phyloP scores from a whole-genome alignment of 2,888 invertebrate species.

The Lissocephala sabroskyi region DNA sequence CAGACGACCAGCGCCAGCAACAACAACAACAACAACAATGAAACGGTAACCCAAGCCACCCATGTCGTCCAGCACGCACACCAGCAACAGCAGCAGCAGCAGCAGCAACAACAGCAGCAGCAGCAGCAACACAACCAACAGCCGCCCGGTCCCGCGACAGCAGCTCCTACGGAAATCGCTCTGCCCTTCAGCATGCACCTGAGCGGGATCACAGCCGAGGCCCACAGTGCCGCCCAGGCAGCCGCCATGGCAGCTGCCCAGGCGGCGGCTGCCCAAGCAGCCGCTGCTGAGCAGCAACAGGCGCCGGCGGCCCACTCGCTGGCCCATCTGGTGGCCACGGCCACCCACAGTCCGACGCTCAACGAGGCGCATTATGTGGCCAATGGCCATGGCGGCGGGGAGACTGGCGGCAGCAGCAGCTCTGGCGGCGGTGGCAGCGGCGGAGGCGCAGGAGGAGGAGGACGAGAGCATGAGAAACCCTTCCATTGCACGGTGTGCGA shows the following conservation, averaged over 20 bases:
- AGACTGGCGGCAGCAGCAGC: slow-evolving; percentile 32
- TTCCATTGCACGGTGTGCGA: slow-evolving; percentile 73
- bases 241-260: slow-evolving; percentile 71
- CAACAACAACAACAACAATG: slow-evolving; percentile 54
- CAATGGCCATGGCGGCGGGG: slow-evolving; percentile 55
- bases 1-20: slow-evolving; percentile 53
- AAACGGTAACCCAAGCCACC: slow-evolving; percentile 54
- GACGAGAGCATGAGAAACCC: slow-evolving; percentile 69
- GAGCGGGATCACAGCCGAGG: slow-evolving; percentile 64
- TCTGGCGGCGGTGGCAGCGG: slow-evolving; percentile 30
- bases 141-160: slow-evolving; percentile 40
- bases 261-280: slow-evolving; percentile 70
- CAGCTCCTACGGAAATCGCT: slow-evolving; percentile 64
- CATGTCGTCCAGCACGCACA: slow-evolving; percentile 44
- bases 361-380: slow-evolving; percentile 49
- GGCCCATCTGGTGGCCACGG: slow-evolving; percentile 60
- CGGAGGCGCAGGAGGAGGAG: slow-evolving; percentile 29
- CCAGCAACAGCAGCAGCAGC: slow-evolving; percentile 20
- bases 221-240: slow-evolving; percentile 69
- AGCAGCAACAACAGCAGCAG: slow-evolving; percentile 50
- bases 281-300: slow-evolving; percentile 61
- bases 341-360: slow-evolving; percentile 62
- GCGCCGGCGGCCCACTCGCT: slow-evolving; percentile 43
- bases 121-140: slow-evolving; percentile 47
- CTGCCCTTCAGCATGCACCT: slow-evolving; percentile 69